Conservation (phyloP, 2,888 invertebrate genomes). For the Seira musarum region DNA sequence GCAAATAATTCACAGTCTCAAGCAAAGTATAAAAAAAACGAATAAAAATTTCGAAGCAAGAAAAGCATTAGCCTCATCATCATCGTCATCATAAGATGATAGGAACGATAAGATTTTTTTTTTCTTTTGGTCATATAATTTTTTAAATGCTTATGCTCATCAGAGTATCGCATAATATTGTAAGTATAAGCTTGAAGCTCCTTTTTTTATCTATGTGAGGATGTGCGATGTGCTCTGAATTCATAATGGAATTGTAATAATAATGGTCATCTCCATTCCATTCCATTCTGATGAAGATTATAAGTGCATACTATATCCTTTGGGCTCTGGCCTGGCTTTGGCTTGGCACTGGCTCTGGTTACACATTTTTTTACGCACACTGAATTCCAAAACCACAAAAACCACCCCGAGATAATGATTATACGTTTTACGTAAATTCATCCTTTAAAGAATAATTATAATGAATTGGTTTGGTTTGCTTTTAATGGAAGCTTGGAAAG, state of each 20-base stretch:
- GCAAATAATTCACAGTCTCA: conserved; percentile 55
- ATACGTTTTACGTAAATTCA: conserved; percentile 21
- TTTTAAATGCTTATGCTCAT: conserved; percentile 17
- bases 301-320: too few species aligned
- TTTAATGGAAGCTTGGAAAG: not conserved
- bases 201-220: too few species aligned
- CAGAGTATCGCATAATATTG: not conserved
- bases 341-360: too few species aligned
- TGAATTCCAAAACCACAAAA: conserved; percentile 32
- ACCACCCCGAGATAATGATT: conserved; percentile 11
- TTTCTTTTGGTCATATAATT: conserved; percentile 23
- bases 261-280: conserved; percentile 41
- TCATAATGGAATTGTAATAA: conserved; percentile 33
- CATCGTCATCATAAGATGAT: conserved; percentile 49
- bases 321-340: too few species aligned
- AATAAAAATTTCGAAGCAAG: too few species aligned
- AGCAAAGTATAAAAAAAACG: too few species aligned
- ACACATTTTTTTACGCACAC: conserved; percentile 34
- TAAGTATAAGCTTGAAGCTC: conserved; percentile 43
- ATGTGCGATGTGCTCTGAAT: conserved; percentile 57
- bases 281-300: too few species aligned
- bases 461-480: too few species aligned
- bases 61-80: conserved; percentile 3
- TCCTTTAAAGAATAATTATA: conserved; percentile 29
- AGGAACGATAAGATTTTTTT: conserved; percentile 51